Percentiles rank a stretch among this genome's conserved stretches.
Conservation (phyloP, 2,888 invertebrate species). For the Diplolepis rosae region DNA sequence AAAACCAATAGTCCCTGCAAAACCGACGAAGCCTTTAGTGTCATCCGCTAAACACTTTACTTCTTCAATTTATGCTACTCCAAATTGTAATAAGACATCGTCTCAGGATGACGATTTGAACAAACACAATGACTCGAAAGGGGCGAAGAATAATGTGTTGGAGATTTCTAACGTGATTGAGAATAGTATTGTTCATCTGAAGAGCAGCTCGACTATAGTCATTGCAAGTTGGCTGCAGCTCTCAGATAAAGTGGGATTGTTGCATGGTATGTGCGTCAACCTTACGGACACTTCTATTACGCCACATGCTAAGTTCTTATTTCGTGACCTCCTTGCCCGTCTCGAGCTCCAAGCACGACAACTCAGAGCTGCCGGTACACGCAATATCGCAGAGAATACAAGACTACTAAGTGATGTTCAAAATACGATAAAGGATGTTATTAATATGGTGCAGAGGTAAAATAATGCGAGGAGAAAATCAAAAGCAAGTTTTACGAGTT, state of each 20-base stretch:
- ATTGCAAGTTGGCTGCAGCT: constrained; percentile 86
- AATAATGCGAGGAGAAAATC: constrained; percentile 39
- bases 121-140: constrained; percentile 47
- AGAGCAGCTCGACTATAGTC: constrained; percentile 75
- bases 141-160: constrained; percentile 75
- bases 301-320: constrained; percentile 91
- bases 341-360: constrained; percentile 82
- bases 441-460: constrained; percentile 83
- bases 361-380: constrained; percentile 81
- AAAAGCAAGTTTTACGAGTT: constrained; percentile 34
- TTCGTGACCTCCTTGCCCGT: constrained; percentile 83
- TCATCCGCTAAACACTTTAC: constrained; percentile 74
- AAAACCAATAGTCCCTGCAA: constrained; percentile 76
- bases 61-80: constrained; percentile 87
- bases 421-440: constrained; percentile 82
- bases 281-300: constrained; percentile 88
- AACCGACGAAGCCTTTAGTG: constrained; percentile 71
- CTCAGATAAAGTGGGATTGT: constrained; percentile 86
- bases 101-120: constrained; percentile 41
- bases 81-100: constrained; percentile 71
- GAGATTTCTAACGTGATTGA: constrained; percentile 81
- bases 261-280: constrained; percentile 88
- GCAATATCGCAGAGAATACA: constrained; percentile 82
- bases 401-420: constrained; percentile 83
- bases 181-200: constrained; percentile 79